Conservation (phyloP, 2,113 vertebrate species). For the Gavialis gangeticus region DNA sequence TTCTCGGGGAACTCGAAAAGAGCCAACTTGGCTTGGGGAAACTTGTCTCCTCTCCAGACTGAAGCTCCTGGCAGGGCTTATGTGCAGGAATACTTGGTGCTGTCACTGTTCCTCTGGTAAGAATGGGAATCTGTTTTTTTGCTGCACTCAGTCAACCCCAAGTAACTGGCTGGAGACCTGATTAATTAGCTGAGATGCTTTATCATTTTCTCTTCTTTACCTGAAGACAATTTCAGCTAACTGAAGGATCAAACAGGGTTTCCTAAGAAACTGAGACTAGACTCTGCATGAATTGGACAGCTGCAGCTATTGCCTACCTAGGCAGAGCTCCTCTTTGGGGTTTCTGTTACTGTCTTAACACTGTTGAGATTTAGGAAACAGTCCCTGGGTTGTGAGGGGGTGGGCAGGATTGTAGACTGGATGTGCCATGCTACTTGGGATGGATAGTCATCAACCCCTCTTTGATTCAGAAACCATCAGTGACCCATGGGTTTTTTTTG, state of each 20-base stretch:
- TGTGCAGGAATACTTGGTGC: neutral
- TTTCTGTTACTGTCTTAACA: neutral
- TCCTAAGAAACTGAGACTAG: neutral
- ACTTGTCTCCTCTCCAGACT: neutral
- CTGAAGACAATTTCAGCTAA: neutral
- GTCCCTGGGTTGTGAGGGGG: neutral
- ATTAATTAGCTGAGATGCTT: neutral
- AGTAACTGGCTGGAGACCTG: neutral
- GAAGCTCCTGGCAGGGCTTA: neutral
- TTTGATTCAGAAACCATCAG: accelerated
- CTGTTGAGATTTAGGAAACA: neutral
- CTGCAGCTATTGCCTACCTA: neutral
- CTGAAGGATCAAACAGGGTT: neutral
- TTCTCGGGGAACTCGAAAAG: neutral
- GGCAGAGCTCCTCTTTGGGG: accelerated
- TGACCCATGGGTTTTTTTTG: no score
- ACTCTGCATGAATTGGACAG: neutral
- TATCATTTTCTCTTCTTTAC: neutral
- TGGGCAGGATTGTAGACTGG: neutral
- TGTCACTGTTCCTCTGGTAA: accelerated
- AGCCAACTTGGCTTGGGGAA: neutral
- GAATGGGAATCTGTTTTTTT: accelerated
- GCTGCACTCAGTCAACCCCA: neutral
- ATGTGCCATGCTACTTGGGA: neutral
- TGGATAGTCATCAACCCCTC: neutral